Base-by-base conservation (phyloP, 1,140 invertebrate genomes). In the Drosophila miranda region DNA sequence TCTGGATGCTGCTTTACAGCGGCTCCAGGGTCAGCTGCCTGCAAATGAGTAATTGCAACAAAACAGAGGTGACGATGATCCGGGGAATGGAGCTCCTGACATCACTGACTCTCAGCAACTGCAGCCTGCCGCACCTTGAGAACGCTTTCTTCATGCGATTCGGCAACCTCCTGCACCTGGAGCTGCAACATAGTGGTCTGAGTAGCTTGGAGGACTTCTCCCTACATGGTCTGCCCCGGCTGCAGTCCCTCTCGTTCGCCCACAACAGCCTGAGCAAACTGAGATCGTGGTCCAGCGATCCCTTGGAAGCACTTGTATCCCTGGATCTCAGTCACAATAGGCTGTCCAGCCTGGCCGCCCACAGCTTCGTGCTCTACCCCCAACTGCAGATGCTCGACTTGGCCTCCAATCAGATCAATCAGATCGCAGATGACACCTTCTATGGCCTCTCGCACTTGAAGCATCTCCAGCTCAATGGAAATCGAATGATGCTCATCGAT, bases 331-430 rank as follows among this genome's bases (percentile, higher is more conserved):
- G 87, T n/a, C 59, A 78, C 7, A 91, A 91, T 46, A 7, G 21
- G 0, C 60, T 91, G 8, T 28, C 13, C 6, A 45, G 45, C 2
- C 21, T 91, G 1, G 49, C 30, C 1, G n/a, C 45, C 0, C 54
- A 59, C 0, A 64, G 55, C 6, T 90, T 91, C 8, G 30, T 26
- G 0, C 63, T 71, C 2, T 91, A 79, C 74, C 90, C 90, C 0
- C 87, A 90, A 26, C 53, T 91, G 41, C 82, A 90, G 28, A 48
- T 63, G 16, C 55, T 91, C 1, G 78, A 90, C 55, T 72, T 91
- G 53, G 53, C 52, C 1, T 68, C 58, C n/a, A 91, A 91, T 63
- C 62, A 62, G 6, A 68, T 91, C n/a, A 67, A 49, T 19, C 50
- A 58, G 13, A 67, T 91, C 6, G 73, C 70, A 1, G 51, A 54